These are phyloP conservation scores for Montipora foliosa DNA, from an alignment of 64 coral and sea anemone species.

Conservation along the genomic window DNA sequence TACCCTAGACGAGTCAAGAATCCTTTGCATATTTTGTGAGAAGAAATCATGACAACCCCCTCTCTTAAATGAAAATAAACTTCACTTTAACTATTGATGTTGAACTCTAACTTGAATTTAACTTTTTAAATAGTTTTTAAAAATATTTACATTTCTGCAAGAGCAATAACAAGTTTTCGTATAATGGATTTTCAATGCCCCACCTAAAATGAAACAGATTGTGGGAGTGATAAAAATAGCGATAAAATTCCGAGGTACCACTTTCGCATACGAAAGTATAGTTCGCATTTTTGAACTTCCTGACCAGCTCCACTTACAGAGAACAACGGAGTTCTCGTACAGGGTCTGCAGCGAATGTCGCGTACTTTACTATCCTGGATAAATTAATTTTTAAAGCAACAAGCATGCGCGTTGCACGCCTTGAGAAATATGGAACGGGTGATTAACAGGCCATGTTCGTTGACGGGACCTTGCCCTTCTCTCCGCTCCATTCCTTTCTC, in stretches of 20 bases:
- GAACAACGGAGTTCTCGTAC: too few species aligned
- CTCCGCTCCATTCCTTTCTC: not conserved
- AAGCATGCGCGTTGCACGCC: not conserved
- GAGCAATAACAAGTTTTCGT: not conserved
- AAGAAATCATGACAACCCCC: too few species aligned
- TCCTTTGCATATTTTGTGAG: too few species aligned
- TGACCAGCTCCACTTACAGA: too few species aligned
- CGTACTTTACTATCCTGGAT: too few species aligned
- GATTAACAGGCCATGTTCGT: too few species aligned
- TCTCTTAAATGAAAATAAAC: too few species aligned
- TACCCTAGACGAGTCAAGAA: too few species aligned
- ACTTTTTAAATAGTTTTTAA: not conserved
- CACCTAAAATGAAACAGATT: not conserved
- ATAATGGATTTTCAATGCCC: not conserved
- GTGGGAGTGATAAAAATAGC: not conserved
- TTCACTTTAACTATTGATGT: too few species aligned
- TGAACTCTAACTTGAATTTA: too few species aligned
- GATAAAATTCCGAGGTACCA: not conserved
- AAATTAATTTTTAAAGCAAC: not conserved
- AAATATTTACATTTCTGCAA: not conserved
- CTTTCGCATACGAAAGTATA: not conserved
- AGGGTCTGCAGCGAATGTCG: too few species aligned
- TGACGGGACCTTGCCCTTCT: not conserved
- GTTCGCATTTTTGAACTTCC: not conserved
- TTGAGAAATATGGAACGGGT: not conserved